Base-by-base conservation (phyloP, 2,888 invertebrate genomes). In the Cerastis rubricosa region DNA sequence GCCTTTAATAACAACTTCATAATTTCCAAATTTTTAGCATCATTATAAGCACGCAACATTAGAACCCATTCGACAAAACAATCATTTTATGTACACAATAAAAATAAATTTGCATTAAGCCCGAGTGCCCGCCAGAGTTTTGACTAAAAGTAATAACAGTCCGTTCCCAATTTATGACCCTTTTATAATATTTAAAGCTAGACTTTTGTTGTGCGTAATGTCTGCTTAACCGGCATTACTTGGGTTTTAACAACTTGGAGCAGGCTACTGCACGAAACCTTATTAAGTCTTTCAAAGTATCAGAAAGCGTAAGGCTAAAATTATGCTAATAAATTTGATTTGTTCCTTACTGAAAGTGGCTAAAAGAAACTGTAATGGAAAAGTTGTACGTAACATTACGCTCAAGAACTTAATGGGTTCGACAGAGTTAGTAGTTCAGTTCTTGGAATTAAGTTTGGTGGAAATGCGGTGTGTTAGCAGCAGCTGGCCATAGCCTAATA, bases 21-120 rank as follows among this genome's bases (percentile, higher is more conserved):
- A 75, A 82, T 68, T 66, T 85, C 6, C 40, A 59, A 63, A 70
- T 57, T 71, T 65, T 76, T 61, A 25, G 25, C 61, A 86, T 71
- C 66, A 68, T 81, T 83, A 80, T 70, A 43, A 75, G 68, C 65
- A 76, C 71, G 76, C 68, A 63, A 77, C 86, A 75, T 84, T 74
- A 80, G 67, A 64, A 73, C 71, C 74, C 76, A 86, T 81, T 86
- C 54, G 77, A 82, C 69, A 81, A 88, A 90, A 86, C 89, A 88
- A 89, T 85, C 78, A 85, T 86, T 84, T 86, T 70, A 80, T 72
- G 77, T 74, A 68, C 82, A 78, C 76, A 87, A 91, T 91, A 88
- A 90, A 88, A 89, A 91, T 92, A 91, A 91, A 92, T 92, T 91
- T 89, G 76, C 86, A 89, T 91, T 89, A 89, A 81, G 80, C 45